These are phyloP conservation scores for Balaenoptera acutorostrata DNA, from an alignment of 2,113 vertebrate genomes.

Conservation along the genomic window DNA sequence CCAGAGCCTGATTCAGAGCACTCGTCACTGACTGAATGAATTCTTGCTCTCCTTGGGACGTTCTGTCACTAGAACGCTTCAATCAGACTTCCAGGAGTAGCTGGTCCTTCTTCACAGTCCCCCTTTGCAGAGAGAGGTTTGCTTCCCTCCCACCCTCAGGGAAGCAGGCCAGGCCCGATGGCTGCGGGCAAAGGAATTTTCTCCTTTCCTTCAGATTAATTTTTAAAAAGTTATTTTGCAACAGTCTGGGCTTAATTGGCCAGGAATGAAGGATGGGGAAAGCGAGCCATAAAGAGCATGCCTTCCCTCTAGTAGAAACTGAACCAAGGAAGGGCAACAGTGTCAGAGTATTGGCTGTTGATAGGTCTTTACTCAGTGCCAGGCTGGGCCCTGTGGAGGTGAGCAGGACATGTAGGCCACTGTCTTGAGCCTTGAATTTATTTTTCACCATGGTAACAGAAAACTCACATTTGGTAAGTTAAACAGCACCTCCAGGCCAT, in stretches of 20 bases:
- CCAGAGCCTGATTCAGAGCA: background rate
- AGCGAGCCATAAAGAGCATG: background rate
- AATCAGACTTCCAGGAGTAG: background rate
- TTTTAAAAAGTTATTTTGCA: constrained; percentile 30
- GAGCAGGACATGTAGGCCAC: background rate
- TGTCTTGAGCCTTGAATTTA: background rate
- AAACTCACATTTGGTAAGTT: background rate
- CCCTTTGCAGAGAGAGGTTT: background rate
- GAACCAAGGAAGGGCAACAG: background rate
- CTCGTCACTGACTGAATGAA: background rate
- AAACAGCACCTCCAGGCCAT: background rate
- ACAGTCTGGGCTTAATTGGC: background rate
- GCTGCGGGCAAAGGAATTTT: background rate
- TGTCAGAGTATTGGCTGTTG: background rate
- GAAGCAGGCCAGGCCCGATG: background rate
- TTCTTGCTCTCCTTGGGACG: background rate
- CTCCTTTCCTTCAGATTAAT: background rate
- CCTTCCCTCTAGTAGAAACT: background rate
- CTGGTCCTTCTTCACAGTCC: background rate
- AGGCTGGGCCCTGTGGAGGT: background rate
- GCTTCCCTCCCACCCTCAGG: background rate
- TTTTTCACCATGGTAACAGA: background rate
- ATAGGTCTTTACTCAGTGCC: background rate
- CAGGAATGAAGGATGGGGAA: background rate
- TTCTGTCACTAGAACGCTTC: background rate